Evolutionary conservation across 2,888 invertebrate species (phyloP), one percentile per base, ranked within the genome.

Genomic region (Drosophila vallismaia): DNA sequence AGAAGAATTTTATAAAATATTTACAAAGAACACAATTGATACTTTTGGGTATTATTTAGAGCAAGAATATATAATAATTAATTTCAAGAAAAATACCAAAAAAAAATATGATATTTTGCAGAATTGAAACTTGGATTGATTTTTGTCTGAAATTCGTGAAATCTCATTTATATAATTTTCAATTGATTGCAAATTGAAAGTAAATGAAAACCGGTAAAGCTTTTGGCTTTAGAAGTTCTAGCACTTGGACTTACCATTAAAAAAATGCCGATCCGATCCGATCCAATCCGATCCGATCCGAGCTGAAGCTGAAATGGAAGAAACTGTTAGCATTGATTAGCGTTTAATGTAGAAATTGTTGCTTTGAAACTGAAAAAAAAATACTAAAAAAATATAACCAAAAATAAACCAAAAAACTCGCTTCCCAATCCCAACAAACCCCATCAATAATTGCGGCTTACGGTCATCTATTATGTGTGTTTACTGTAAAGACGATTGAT

Each of bases 391-490:
- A 28, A 28, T 5, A 19, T 19, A 19, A 1, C 19, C 19, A 1
- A 19, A 19, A 19, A 19, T 1, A 19, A 29, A 2, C 51, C 40
- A 38, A 52, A 40, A 40, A 19, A 19, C 19, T 19, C 19, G 19
- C 19, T 19, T 19, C 19, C 19, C 19, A 19, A 19, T n/a, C 33
- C 33, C 33, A n/a, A n/a, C 10, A 4, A 1, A 0, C 63, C 70
- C 28, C 80, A 83, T 83, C 78, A 78, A 86, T 86, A 83, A 83
- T 83, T 80, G 81, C 76, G 75, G 86, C 82, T 75, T 83, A 83
- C 77, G 75, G 69, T 55, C 75, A 83, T 83, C 76, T 75, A 83
- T 83, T 76, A 60, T 71, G 71, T 76, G 79, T 71, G 50, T 84
- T 80, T 78, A 71, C 76, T 80, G 76, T 84, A 78, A 57, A 82